Conservation (phyloP, 1,140 invertebrate species). For the Doryteuthis pealeii region DNA sequence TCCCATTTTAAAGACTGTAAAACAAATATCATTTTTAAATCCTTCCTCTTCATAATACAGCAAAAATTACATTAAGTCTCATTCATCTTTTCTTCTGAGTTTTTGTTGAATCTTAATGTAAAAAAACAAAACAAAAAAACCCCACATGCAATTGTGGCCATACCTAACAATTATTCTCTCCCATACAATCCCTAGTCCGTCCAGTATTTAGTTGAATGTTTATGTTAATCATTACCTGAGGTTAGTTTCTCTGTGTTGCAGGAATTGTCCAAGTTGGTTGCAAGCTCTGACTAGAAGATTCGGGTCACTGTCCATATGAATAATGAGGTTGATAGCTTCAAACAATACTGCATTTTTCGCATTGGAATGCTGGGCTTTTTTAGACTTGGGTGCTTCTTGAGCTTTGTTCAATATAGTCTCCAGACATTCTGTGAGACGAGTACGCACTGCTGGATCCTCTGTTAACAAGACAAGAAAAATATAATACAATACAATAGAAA, state of each 20-base stretch:
- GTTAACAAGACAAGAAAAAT: slow-evolving; percentile 49
- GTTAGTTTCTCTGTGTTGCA: slow-evolving; percentile 98
- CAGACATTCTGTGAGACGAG: slow-evolving; percentile 94
- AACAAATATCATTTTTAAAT: too few species aligned
- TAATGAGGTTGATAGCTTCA: slow-evolving; percentile 99
- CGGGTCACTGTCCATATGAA: slow-evolving; percentile 97
- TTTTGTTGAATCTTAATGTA: too few species aligned
- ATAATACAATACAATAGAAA: too few species aligned
- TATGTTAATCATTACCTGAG: slow-evolving; percentile 66
- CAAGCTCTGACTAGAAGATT: slow-evolving; percentile 96
- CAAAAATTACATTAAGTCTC: too few species aligned
- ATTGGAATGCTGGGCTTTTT: slow-evolving; percentile 99
- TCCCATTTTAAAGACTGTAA: too few species aligned
- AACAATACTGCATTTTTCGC: slow-evolving; percentile 99
- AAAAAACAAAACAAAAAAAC: too few species aligned
- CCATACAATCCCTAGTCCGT: too few species aligned
- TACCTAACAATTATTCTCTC: too few species aligned
- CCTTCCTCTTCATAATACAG: too few species aligned
- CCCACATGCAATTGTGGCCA: too few species aligned
- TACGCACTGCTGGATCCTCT: slow-evolving; percentile 92
- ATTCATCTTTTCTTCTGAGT: too few species aligned
- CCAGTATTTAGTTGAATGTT: too few species aligned
- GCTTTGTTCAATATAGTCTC: slow-evolving; percentile 99
- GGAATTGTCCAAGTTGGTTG: slow-evolving; percentile 97
- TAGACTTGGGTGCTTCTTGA: slow-evolving; percentile 98